phyloP scores from a whole-genome alignment of 2,888 invertebrate species.

The Stegophylla sp. region DNA sequence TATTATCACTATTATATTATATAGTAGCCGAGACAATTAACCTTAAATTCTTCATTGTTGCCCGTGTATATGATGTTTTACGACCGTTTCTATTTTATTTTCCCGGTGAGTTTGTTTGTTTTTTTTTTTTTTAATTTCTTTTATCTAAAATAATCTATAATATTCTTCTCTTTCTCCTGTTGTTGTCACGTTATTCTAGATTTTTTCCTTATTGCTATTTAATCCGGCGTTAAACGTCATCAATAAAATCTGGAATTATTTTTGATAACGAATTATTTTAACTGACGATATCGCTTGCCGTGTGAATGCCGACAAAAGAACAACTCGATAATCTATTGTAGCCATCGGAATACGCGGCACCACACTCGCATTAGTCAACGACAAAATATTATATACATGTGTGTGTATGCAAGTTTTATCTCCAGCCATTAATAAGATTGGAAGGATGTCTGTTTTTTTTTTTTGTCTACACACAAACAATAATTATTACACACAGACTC shows the following conservation, averaged over 20 bases:
- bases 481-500: neutral
- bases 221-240: neutral
- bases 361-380: neutral
- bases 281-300: neutral
- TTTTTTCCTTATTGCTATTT: constrained; percentile 14
- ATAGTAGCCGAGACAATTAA: constrained; percentile 51
- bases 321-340: constrained; percentile 20
- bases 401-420: neutral
- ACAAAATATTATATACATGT: neutral
- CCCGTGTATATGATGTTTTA: constrained; percentile 14
- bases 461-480: no score
- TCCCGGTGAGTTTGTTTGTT: constrained; percentile 9
- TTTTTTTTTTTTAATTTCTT: constrained; percentile 8
- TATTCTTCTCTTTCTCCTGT: constrained; percentile 9
- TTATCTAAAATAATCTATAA: constrained; percentile 11
- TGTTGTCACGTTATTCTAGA: neutral
- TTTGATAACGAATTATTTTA: constrained; percentile 24
- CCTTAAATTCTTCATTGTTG: constrained; percentile 51
- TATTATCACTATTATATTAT: neutral
- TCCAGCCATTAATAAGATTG: neutral
- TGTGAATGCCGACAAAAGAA: constrained; percentile 36
- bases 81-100: constrained; percentile 46
- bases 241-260: constrained; percentile 44
- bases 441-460: neutral
- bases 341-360: constrained; percentile 33